Conservation (phyloP, 2,888 invertebrate species). For the Lasioglossum calceatum region DNA sequence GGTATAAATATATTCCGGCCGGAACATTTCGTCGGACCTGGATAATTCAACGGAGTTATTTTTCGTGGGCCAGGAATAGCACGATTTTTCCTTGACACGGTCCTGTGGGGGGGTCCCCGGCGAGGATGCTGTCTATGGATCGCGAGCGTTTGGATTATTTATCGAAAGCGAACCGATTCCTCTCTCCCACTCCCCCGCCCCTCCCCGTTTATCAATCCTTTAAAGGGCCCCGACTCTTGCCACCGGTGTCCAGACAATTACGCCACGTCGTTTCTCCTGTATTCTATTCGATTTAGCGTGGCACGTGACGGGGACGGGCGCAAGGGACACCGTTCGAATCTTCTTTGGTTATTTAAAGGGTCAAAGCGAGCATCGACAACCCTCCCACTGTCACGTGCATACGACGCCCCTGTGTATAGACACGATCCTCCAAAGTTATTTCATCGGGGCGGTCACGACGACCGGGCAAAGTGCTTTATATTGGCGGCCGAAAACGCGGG, state of each 20-base stretch:
- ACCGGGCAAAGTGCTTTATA: slow-evolving; percentile 38
- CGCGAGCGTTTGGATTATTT: slow-evolving; percentile 17
- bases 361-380: slow-evolving; percentile 48
- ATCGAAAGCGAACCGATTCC: not conserved
- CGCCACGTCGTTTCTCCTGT: slow-evolving; percentile 25
- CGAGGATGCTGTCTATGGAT: slow-evolving; percentile 1
- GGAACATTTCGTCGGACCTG: slow-evolving; percentile 42
- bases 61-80: slow-evolving; percentile 34
- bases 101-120: not conserved
- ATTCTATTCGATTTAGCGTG: slow-evolving; percentile 41
- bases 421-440: slow-evolving; percentile 59
- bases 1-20: slow-evolving; percentile 63
- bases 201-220: slow-evolving; percentile 1
- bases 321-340: slow-evolving; percentile 19
- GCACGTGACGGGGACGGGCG: slow-evolving; percentile 29
- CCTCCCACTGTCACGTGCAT: slow-evolving; percentile 32
- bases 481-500: slow-evolving; percentile 17
- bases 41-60: slow-evolving; percentile 59
- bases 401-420: slow-evolving; percentile 36
- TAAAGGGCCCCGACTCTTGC: not conserved
- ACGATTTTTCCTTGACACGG: slow-evolving; percentile 30
- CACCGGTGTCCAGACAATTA: slow-evolving; percentile 39
- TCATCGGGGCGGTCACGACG: slow-evolving; percentile 29
- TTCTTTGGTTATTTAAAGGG: slow-evolving; percentile 67
- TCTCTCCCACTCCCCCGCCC: not conserved